Base-by-base conservation (phyloP, 2,888 invertebrate species). In the Notocelia uddmanniana region DNA sequence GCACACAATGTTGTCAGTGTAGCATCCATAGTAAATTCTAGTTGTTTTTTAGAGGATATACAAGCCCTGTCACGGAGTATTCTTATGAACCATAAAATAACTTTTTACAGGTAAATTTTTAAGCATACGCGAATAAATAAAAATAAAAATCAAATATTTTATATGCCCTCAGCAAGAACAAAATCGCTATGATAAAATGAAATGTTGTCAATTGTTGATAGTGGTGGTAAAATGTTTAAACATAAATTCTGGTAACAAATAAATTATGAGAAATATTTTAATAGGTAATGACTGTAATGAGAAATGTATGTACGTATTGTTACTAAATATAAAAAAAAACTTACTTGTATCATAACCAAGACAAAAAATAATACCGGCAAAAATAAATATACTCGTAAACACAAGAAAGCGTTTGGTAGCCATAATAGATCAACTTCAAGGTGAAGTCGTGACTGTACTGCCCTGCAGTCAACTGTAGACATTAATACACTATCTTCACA, bases 281-380 rank as follows among this genome's bases (percentile, higher is more conserved):
- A n/a, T n/a, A n/a, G n/a, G n/a, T n/a, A n/a, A n/a, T n/a, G n/a
- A n/a, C n/a, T n/a, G n/a, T n/a, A n/a, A n/a, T n/a, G n/a, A n/a
- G n/a, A n/a, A n/a, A n/a, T n/a, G n/a, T n/a, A n/a, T n/a, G n/a
- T n/a, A n/a, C n/a, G n/a, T n/a, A n/a, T n/a, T n/a, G n/a, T n/a
- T n/a, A n/a, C n/a, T n/a, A n/a, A n/a, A n/a, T n/a, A n/a, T n/a
- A 2, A 2, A 2, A 8, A 41, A 50, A 26, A 37, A 62, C 62
- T 59, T 52, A 57, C 68, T 41, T 54, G 52, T 23, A 37, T 68
- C 37, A 50, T 68, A 18, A 31, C 50, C 50, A 23, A 2, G 13
- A 37, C 50, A 18, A 18, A 18, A 52, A 21, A 9, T n/a, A 21
- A 37, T 13, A 3, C 18, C 26, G 2, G 18, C 26, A 52, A 54